Percentiles rank a stretch among this genome's conserved stretches.
These are phyloP conservation scores for Rhyacichthys aspro DNA, from an alignment of 2,797 vertebrate genomes.

Conservation along the genomic window DNA sequence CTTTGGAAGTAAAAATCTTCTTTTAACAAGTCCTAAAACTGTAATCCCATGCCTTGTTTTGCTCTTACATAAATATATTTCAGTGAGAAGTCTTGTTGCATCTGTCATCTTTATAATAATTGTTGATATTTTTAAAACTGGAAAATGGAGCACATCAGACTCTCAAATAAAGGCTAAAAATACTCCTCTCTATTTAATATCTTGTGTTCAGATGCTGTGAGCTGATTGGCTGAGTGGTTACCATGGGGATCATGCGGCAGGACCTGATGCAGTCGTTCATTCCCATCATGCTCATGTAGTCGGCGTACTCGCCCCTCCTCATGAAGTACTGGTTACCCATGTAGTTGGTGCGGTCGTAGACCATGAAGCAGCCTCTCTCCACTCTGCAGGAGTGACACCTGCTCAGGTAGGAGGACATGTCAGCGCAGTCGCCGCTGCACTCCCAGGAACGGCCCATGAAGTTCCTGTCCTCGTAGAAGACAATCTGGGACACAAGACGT, in stretches of 20 bases:
- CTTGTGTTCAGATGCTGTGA: background rate
- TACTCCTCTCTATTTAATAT: too few relatives aligned
- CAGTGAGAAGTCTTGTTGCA: too few relatives aligned
- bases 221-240: conserved; percentile 4
- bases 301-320: conserved; percentile 43
- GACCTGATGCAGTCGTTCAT: conserved; percentile 42
- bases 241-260: conserved; percentile 44
- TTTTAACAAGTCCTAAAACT: too few relatives aligned
- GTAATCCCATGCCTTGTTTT: too few relatives aligned
- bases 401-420: conserved; percentile 44
- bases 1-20: too few relatives aligned
- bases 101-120: too few relatives aligned
- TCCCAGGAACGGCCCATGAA: conserved; percentile 35
- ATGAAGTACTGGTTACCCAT: conserved; percentile 44
- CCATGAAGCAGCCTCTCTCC: conserved; percentile 41
- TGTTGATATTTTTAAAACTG: background rate
- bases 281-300: conserved; percentile 43
- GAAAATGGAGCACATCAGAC: too few relatives aligned
- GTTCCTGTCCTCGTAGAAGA: conserved; percentile 46
- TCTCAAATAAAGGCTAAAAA: too few relatives aligned
- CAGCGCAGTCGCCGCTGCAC: conserved; percentile 28
- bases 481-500: conserved; percentile 3
- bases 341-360: conserved; percentile 40
- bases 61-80: too few relatives aligned
- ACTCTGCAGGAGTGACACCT: conserved; percentile 43